Evolutionary conservation across 2,888 invertebrate genomes (phyloP).

Genomic region (Chrysomela aeneicollis): DNA sequence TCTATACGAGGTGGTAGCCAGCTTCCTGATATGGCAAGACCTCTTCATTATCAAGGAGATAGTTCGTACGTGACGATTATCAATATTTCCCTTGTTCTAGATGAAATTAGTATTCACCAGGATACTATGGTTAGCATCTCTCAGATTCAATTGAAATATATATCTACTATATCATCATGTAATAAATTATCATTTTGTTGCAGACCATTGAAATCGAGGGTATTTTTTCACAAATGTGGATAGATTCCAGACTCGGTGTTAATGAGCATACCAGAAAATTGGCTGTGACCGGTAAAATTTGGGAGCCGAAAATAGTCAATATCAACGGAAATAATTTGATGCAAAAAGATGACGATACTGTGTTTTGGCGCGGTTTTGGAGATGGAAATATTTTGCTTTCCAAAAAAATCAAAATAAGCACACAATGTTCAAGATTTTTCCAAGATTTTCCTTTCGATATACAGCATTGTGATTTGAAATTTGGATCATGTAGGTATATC

Average conservation of each 20-base stretch:
- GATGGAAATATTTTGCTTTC: conserved; percentile 47
- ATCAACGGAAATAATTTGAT: conserved; percentile 39
- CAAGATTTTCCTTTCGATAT: conserved; percentile 50
- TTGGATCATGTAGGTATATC: conserved; percentile 50
- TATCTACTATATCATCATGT: no score
- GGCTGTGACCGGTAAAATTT: conserved; percentile 51
- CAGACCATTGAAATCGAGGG: conserved; percentile 45
- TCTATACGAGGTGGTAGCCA: conserved; percentile 41
- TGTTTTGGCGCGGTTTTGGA: conserved; percentile 52
- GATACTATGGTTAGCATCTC: not conserved
- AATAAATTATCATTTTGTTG: conserved; percentile 7
- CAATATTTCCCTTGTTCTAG: not conserved
- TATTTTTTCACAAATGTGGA: conserved; percentile 50
- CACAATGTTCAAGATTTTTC: conserved; percentile 45
- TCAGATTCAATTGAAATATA: no score
- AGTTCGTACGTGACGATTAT: conserved; percentile 1
- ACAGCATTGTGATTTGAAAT: conserved; percentile 49
- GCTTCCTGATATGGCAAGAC: conserved; percentile 42
- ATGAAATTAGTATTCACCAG: not conserved
- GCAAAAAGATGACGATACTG: conserved; percentile 43
- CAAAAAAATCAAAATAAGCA: conserved; percentile 44
- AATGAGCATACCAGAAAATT: conserved; percentile 46
- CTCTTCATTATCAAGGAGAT: conserved; percentile 35
- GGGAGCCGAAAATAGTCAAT: conserved; percentile 51
- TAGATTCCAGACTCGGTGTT: conserved; percentile 48